phyloP scores from a whole-genome alignment of 2,888 invertebrate genomes.

The Leptopterna dolabrata region DNA sequence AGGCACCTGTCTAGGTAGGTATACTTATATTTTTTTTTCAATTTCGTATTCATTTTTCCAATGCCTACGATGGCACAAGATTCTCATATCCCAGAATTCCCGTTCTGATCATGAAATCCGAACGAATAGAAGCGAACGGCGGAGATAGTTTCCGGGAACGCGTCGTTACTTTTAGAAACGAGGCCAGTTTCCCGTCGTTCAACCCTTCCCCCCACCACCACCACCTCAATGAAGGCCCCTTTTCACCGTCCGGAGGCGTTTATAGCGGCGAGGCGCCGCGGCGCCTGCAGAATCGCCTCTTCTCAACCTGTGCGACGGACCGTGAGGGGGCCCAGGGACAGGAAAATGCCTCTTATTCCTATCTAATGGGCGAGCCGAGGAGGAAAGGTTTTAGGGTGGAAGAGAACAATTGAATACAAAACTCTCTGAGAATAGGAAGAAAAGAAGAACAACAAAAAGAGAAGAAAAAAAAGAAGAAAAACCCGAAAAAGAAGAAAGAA shows the following conservation, averaged over 20 bases:
- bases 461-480: neutral
- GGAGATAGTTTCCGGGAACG: neutral
- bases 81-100: no score
- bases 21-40: no score
- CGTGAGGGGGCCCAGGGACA: neutral
- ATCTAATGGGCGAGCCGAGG: conserved; percentile 30
- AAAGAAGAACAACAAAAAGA: neutral
- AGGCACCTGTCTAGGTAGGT: no score
- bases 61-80: no score
- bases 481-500: neutral
- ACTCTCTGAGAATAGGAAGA: conserved; percentile 16
- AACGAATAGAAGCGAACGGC: neutral
- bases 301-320: neutral
- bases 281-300: conserved; percentile 20
- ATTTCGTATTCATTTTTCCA: no score
- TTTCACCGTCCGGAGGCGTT: neutral
- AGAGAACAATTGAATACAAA: conserved; percentile 48
- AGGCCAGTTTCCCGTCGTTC: neutral
- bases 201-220: neutral
- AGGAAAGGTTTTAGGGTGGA: conserved; percentile 27
- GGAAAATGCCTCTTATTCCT: conserved; percentile 44
- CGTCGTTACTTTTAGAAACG: neutral
- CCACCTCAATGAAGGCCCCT: no score
- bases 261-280: neutral
- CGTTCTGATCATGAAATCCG: neutral